Percentiles rank a stretch among this genome's conserved stretches.
Conservation (phyloP, 2,797 vertebrate genomes). For the Lerista edwardsae region DNA sequence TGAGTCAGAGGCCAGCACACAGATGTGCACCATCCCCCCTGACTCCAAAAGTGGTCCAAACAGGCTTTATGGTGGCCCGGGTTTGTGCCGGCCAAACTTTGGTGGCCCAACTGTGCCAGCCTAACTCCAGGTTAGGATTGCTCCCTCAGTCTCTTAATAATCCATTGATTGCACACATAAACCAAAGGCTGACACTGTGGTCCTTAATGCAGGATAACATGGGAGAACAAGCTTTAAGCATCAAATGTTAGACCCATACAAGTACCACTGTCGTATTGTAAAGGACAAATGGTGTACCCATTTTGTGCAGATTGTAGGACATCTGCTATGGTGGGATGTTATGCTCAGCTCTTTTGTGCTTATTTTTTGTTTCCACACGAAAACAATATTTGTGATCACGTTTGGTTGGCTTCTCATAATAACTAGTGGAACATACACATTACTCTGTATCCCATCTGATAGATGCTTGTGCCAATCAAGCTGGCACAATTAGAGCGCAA, state of each 20-base stretch:
- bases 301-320: neutral
- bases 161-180: neutral
- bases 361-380: neutral
- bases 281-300: neutral
- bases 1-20: too few relatives aligned
- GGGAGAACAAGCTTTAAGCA: neutral
- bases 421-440: neutral
- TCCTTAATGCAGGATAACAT: neutral
- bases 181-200: neutral
- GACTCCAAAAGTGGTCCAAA: too few relatives aligned
- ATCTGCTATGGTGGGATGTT: neutral
- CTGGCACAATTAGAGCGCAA: neutral
- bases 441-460: accelerated
- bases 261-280: neutral
- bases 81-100: too few relatives aligned
- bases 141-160: neutral
- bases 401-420: neutral
- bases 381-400: neutral
- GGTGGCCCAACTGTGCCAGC: too few relatives aligned
- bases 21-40: too few relatives aligned
- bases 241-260: neutral
- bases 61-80: too few relatives aligned
- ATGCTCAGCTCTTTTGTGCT: neutral
- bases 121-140: too few relatives aligned
- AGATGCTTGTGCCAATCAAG: neutral